These are phyloP conservation scores for Coturnix japonica DNA, from an alignment of 2,113 vertebrate species.

Conservation along the genomic window DNA sequence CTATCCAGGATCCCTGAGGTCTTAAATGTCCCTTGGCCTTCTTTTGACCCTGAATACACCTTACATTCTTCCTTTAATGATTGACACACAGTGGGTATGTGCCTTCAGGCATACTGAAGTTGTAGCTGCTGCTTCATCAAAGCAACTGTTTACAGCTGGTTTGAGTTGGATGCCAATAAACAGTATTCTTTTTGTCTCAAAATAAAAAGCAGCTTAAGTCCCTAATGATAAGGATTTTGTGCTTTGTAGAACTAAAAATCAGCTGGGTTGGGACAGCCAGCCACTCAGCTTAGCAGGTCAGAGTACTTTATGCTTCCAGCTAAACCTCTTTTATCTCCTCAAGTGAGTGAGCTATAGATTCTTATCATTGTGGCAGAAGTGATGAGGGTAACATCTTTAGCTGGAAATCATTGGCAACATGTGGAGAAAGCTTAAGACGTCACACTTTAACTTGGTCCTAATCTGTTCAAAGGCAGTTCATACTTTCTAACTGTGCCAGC, in stretches of 20 bases:
- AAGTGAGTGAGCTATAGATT: constrained; percentile 74
- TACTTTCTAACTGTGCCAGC: constrained; percentile 76
- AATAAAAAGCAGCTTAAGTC: constrained; percentile 87
- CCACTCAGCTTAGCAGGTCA: constrained; percentile 70
- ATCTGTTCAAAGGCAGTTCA: constrained; percentile 86
- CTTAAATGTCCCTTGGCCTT: constrained; percentile 67
- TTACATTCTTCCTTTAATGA: constrained; percentile 87
- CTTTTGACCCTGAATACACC: constrained; percentile 77
- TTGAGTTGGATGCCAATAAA: constrained; percentile 83
- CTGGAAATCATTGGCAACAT: constrained; percentile 84
- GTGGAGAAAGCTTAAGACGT: constrained; percentile 88
- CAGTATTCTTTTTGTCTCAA: constrained; percentile 85
- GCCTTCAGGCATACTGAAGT: constrained; percentile 75
- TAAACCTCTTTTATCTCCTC: constrained; percentile 78
- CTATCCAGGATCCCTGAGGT: constrained; percentile 61
- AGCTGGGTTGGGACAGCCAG: constrained; percentile 76
- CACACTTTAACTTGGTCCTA: constrained; percentile 89
- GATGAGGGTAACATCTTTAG: constrained; percentile 84
- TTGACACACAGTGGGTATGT: constrained; percentile 79
- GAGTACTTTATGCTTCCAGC: constrained; percentile 56
- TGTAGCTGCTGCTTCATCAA: constrained; percentile 85
- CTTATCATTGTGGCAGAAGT: constrained; percentile 81
- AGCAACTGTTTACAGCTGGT: constrained; percentile 96
- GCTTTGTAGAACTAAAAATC: constrained; percentile 79
- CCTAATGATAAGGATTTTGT: constrained; percentile 86